phyloP scores from a whole-genome alignment of 2,888 invertebrate species.

The Willowsia nigromaculata region DNA sequence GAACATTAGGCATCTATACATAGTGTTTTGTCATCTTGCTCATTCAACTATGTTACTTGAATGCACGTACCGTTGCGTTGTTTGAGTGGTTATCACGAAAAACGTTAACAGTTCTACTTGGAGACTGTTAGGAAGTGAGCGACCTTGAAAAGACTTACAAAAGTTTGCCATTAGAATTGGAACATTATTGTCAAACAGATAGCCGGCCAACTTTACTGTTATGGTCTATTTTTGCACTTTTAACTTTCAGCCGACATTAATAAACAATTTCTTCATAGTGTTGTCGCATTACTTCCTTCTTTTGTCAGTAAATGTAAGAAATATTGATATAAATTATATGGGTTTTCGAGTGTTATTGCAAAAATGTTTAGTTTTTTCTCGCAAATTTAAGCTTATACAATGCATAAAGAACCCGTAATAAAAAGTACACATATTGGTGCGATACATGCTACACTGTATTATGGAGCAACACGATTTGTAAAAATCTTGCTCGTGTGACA shows the following conservation, averaged over 20 bases:
- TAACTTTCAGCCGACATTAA: too few relatives aligned
- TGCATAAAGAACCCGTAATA: too few relatives aligned
- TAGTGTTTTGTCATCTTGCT: neutral
- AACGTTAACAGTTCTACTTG: neutral
- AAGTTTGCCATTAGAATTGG: neutral
- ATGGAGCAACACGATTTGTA: too few relatives aligned
- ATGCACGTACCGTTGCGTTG: neutral
- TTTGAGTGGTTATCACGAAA: neutral
- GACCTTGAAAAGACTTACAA: neutral
- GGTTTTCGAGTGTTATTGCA: too few relatives aligned
- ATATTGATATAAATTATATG: too few relatives aligned
- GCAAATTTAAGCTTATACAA: too few relatives aligned
- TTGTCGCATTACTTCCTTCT: constrained; percentile 5
- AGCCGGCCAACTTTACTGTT: neutral
- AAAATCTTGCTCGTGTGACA: too few relatives aligned
- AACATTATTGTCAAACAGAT: neutral
- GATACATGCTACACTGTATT: too few relatives aligned
- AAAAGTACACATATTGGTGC: too few relatives aligned
- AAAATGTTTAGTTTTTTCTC: neutral
- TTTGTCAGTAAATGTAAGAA: neutral
- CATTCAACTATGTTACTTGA: neutral
- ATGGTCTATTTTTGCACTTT: neutral
- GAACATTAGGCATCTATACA: neutral
- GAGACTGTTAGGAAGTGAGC: neutral
- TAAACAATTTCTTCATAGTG: constrained; percentile 19